A percentile compares a stretch with the other conserved stretches of the same genome.
phyloP scores from a whole-genome alignment of 2,113 vertebrate species.

The Microcebus murinus region DNA sequence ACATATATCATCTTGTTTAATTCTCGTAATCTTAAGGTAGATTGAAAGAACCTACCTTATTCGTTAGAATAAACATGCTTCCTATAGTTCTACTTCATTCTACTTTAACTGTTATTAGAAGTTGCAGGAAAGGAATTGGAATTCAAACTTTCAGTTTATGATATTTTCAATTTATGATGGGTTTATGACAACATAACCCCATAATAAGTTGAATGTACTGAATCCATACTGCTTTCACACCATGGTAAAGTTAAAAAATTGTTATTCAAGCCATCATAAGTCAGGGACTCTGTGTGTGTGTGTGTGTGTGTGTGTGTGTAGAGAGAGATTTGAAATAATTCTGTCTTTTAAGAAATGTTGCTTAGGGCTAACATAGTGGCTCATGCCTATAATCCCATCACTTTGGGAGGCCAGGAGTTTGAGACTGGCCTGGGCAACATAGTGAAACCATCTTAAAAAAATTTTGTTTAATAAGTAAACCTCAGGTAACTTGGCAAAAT shows the following conservation, averaged over 20 bases:
- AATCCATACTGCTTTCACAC: not conserved
- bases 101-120: not conserved
- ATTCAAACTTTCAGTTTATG: not conserved
- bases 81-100: conserved; percentile 26
- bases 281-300: not conserved
- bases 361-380: no score
- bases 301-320: no score
- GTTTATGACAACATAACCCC: not conserved
- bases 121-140: not conserved
- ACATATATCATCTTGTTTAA: not conserved
- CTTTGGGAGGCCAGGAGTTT: no score
- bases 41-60: not conserved
- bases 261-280: not conserved
- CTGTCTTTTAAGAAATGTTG: no score
- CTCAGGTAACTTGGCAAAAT: not conserved
- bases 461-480: not conserved
- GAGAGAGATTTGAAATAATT: no score
- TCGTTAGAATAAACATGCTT: not conserved
- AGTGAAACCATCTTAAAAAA: not conserved
- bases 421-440: no score
- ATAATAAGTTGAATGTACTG: not conserved
- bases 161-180: not conserved
- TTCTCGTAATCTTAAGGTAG: not conserved
- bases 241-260: not conserved
- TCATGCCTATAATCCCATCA: no score